Evolutionary conservation across 2,113 vertebrate genomes (phyloP).

Genomic region (Donacobius atricapilla): DNA sequence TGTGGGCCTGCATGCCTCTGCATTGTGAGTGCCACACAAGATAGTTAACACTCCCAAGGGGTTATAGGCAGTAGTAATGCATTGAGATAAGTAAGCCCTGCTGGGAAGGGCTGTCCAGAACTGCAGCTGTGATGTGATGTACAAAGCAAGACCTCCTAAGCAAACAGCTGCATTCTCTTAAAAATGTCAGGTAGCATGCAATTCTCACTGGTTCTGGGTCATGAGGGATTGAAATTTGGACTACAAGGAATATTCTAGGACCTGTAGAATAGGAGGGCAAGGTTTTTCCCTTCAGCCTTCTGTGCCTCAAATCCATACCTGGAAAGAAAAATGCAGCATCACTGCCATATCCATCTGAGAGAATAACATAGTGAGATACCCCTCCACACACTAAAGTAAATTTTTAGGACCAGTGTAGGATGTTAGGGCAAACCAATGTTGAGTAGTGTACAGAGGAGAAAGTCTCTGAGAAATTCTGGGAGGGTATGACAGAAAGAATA

Average conservation of each 20-base stretch:
- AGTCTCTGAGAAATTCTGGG: background rate
- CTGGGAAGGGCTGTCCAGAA: background rate
- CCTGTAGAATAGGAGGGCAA: background rate
- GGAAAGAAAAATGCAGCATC: background rate
- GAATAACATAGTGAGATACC: background rate
- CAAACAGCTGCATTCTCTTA: background rate
- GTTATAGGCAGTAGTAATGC: background rate
- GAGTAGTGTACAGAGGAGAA: background rate
- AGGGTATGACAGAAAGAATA: background rate
- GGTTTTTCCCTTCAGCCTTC: background rate
- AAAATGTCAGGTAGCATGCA: background rate
- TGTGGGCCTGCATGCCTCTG: background rate
- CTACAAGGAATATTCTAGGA: background rate
- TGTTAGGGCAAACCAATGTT: background rate
- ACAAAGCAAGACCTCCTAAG: background rate
- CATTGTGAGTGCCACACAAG: background rate
- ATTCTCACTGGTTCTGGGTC: background rate
- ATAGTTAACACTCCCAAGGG: background rate
- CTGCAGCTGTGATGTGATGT: background rate
- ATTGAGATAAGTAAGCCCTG: background rate
- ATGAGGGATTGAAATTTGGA: background rate
- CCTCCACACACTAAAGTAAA: background rate
- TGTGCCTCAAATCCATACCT: background rate
- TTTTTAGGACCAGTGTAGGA: background rate
- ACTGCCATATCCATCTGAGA: background rate